Percentiles rank a stretch among this genome's conserved stretches.
phyloP scores from a whole-genome alignment of 2,113 vertebrate species.

The Vidua chalybeata region DNA sequence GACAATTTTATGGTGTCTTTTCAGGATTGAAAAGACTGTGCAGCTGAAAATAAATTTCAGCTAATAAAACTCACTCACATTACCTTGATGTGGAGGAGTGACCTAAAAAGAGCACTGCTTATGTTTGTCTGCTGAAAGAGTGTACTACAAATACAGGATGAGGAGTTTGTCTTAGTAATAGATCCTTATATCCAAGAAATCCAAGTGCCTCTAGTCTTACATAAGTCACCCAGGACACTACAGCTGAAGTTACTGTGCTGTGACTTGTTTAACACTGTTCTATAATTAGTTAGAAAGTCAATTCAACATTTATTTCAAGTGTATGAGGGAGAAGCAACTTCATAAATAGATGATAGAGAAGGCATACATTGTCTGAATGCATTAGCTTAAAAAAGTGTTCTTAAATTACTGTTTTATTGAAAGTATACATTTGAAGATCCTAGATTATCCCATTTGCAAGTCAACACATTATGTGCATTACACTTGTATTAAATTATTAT shows the following conservation, averaged over 20 bases:
- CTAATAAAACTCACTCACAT: neutral
- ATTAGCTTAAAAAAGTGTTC: neutral
- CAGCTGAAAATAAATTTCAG: neutral
- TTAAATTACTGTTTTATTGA: conserved; percentile 2
- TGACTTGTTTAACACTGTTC: neutral
- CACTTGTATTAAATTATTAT: conserved; percentile 3
- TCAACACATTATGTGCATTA: neutral
- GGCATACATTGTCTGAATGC: neutral
- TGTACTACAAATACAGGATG: neutral
- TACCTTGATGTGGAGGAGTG: neutral
- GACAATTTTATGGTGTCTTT: neutral
- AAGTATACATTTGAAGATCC: neutral
- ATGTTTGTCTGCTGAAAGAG: neutral
- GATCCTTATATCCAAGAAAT: conserved; percentile 32
- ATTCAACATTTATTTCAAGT: conserved; percentile 32
- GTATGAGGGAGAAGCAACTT: neutral
- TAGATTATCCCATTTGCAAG: neutral
- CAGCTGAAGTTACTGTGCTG: neutral
- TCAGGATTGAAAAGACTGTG: neutral
- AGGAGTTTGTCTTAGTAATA: neutral
- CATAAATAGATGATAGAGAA: conserved; percentile 7
- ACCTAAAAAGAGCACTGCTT: neutral
- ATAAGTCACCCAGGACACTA: neutral
- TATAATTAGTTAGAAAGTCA: conserved; percentile 23
- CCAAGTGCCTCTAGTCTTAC: neutral